Base-by-base conservation (phyloP, 2,888 invertebrate species). In the Trissolcus brochymenae region DNA sequence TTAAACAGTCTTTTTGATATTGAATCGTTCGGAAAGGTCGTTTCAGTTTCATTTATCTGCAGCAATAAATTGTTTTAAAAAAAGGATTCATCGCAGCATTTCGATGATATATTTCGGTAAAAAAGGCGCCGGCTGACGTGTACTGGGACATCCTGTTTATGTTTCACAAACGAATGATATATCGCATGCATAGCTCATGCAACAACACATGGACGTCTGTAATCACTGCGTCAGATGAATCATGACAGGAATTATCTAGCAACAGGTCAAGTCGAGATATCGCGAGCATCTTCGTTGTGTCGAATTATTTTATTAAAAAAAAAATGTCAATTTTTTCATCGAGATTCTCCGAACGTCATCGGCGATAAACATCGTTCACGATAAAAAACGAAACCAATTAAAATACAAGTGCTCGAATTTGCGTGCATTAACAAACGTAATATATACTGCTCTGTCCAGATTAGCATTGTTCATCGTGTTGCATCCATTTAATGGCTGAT, bases 191-290 rank as follows among this genome's bases (percentile, higher is more conserved):
- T 65, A 75, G 64, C 43, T 60, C 46, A 62, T 40, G 46, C 64
- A 53, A 62, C 53, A 51, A 74, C 55, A 51, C 74, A 75, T 64
- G 41, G 68, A 68, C 21, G 65, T 65, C 60, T 59, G 75, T 65
- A 75, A 75, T 75, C 75, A 75, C 59, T 54, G 65, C 60, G 40
- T 14, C 60, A 65, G 75, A 68, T 75, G 75, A 75, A 75, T 75
- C 75, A 75, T 70, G 68, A 70, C 60, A 17, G 60, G 65, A 75
- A 75, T 75, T 75, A 75, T 75, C 75, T 75, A 70, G 75, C 75
- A 70, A 75, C 75, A 68, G 75, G 75, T 75, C 74, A 68, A 68
- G 64, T 51, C 29, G 19, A 40, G 64, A 62, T 64, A 68, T 68
- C 68, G 46, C 46, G 46, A 14, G n/a, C 46, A 46, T 14, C 46